Evolutionary conservation across 2,797 vertebrate species (phyloP).

Genomic region (Halcyon chelicuti): DNA sequence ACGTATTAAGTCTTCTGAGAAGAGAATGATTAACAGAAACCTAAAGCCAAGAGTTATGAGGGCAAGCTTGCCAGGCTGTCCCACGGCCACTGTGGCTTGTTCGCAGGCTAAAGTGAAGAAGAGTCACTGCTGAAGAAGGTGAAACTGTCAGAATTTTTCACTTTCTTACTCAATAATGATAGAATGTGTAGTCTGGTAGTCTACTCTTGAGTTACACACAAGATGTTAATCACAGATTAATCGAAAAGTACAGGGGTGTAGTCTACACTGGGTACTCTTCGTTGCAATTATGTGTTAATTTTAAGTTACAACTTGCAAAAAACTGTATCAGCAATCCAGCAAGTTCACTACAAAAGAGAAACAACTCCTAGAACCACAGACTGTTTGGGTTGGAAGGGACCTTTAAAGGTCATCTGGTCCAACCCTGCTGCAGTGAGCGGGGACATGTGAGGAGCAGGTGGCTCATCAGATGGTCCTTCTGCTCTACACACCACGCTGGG

Average conservation of each 20-base stretch:
- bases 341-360: background rate
- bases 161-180: background rate
- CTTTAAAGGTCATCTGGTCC: background rate
- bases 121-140: background rate
- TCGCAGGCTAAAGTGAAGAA: background rate
- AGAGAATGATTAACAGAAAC: background rate
- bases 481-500: background rate
- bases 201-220: background rate
- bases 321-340: background rate
- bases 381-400: background rate
- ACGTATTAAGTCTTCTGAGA: background rate
- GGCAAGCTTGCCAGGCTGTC: background rate
- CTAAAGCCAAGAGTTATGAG: background rate
- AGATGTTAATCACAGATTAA: background rate
- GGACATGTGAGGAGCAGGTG: background rate
- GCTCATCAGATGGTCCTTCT: background rate
- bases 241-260: background rate
- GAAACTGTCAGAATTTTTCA: background rate
- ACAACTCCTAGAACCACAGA: background rate
- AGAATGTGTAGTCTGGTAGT: accelerated
- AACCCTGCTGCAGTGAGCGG: background rate
- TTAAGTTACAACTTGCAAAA: background rate
- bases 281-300: background rate
- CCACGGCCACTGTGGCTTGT: background rate
- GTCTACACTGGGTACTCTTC: background rate